Evolutionary conservation across 2,888 invertebrate genomes (phyloP).

Genomic region (Andrena praecox): DNA sequence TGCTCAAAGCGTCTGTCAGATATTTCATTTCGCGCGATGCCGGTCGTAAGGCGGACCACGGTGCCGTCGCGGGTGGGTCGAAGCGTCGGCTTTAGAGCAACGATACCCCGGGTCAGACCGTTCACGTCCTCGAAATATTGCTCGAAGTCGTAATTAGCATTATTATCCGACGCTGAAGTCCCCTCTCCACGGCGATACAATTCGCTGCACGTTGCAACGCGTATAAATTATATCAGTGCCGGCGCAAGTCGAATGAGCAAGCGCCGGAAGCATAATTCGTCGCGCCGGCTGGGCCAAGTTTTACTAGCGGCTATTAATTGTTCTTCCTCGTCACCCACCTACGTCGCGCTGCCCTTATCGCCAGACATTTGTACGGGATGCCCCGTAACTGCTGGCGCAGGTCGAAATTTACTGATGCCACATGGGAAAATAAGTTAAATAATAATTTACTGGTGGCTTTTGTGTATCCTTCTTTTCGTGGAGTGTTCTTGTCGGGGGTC

Average conservation of each 20-base stretch:
- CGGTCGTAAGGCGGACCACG: slow-evolving; percentile 21
- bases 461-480: too few species aligned
- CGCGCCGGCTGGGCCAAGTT: slow-evolving; percentile 50
- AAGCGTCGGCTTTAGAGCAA: background rate
- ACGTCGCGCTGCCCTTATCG: slow-evolving; percentile 15
- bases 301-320: slow-evolving; percentile 58
- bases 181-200: slow-evolving; percentile 31
- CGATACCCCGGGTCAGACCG: slow-evolving; percentile 10
- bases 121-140: slow-evolving; percentile 56
- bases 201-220: slow-evolving; percentile 59
- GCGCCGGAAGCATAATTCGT: slow-evolving; percentile 36
- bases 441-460: too few species aligned
- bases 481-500: too few species aligned
- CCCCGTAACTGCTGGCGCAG: too few species aligned
- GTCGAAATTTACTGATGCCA: background rate
- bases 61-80: background rate
- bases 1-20: slow-evolving; percentile 36
- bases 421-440: background rate
- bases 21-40: slow-evolving; percentile 34
- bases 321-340: slow-evolving; percentile 36
- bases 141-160: slow-evolving; percentile 56
- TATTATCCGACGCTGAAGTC: slow-evolving; percentile 56
- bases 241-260: slow-evolving; percentile 54
- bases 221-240: slow-evolving; percentile 53
- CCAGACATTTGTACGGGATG: slow-evolving; percentile 9